Evolutionary conservation across 2,888 invertebrate genomes (phyloP).

Genomic region (Apotomis betuletana): DNA sequence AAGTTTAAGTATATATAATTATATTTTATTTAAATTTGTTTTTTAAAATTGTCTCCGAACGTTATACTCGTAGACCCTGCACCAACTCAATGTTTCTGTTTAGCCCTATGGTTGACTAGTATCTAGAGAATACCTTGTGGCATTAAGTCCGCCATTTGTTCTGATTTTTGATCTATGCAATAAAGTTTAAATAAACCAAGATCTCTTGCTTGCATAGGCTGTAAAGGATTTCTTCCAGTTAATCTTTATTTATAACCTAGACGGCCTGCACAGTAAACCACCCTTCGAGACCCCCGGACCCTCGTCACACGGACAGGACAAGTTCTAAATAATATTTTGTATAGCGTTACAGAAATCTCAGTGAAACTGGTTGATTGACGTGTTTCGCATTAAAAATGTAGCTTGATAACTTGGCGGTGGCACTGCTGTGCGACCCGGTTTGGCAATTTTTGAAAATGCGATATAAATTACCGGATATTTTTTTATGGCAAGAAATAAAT

Average conservation of each 20-base stretch:
- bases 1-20: too few relatives aligned
- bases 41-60: too few relatives aligned
- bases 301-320: slow-evolving; percentile 31
- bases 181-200: not conserved
- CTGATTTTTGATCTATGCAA: too few relatives aligned
- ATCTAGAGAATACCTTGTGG: too few relatives aligned
- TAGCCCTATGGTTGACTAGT: too few relatives aligned
- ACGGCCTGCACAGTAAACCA: slow-evolving; percentile 8
- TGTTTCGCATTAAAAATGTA: slow-evolving; percentile 17
- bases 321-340: slow-evolving; percentile 39
- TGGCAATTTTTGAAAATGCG: not conserved
- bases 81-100: too few relatives aligned
- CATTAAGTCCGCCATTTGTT: too few relatives aligned
- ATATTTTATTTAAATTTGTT: too few relatives aligned
- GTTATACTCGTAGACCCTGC: too few relatives aligned
- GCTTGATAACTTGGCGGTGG: not conserved
- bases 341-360: slow-evolving; percentile 34
- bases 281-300: slow-evolving; percentile 29
- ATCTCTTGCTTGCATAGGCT: slow-evolving; percentile 9
- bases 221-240: not conserved
- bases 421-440: not conserved
- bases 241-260: slow-evolving; percentile 37
- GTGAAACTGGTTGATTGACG: slow-evolving; percentile 32
- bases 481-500: too few relatives aligned
- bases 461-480: too few relatives aligned